Evolutionary conservation across 2,888 invertebrate genomes (phyloP).

Genomic region (Cremastinae sp.): DNA sequence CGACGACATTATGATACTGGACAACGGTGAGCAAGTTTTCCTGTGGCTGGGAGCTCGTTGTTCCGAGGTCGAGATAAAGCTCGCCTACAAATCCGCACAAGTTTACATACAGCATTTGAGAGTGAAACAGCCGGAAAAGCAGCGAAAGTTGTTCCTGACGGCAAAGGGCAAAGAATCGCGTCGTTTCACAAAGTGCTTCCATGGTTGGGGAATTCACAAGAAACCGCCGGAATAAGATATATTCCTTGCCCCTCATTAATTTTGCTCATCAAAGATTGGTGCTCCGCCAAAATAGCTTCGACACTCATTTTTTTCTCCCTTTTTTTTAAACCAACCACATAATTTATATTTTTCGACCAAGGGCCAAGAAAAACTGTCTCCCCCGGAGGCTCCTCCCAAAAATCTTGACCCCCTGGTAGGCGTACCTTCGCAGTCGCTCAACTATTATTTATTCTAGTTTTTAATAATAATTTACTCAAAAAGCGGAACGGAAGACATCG

Average conservation of each 20-base stretch:
- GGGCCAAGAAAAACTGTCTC: too few species aligned
- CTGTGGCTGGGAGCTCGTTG: conserved; percentile 98
- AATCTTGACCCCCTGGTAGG: too few species aligned
- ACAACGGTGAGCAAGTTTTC: conserved; percentile 98
- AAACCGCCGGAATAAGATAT: conserved; percentile 87
- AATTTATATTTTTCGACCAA: too few species aligned
- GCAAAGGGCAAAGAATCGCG: conserved; percentile 97
- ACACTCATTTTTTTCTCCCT: too few species aligned
- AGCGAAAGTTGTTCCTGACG: conserved; percentile 95
- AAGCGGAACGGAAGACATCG: too few species aligned
- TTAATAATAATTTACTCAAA: too few species aligned
- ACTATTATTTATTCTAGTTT: too few species aligned
- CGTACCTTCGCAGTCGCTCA: too few species aligned
- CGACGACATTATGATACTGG: conserved; percentile 99
- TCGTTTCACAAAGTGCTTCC: conserved; percentile 98
- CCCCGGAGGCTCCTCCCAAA: too few species aligned
- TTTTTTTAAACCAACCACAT: too few species aligned
- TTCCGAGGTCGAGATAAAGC: conserved; percentile 99
- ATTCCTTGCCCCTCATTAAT: too few species aligned
- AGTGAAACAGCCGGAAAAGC: conserved; percentile 94
- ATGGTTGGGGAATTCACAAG: conserved; percentile 98
- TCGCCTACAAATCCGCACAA: conserved; percentile 98
- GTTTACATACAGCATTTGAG: conserved; percentile 99
- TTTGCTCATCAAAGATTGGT: background rate
- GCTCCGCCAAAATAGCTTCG: background rate